Evolutionary conservation across 2,888 invertebrate species (phyloP).

Genomic region (Agriopis marginaria): DNA sequence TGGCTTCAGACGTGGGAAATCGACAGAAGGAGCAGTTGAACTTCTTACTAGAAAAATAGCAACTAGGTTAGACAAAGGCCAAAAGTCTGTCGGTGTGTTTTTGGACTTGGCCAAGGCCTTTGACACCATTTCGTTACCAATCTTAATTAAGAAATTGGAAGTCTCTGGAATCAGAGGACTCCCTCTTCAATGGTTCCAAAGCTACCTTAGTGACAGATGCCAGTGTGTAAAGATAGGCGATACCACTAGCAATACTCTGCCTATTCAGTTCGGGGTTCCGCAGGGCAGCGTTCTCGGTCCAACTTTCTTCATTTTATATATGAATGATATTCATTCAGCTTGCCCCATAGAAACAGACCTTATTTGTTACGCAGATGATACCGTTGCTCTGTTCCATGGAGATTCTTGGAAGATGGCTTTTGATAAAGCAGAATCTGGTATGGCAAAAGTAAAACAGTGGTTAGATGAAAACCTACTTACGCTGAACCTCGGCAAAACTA

Average conservation of each 20-base stretch:
- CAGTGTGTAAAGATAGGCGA: background rate
- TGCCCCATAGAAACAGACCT: background rate
- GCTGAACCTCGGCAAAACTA: background rate
- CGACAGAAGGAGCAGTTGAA: background rate
- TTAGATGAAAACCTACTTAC: background rate
- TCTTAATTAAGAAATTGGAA: background rate
- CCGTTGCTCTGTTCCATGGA: background rate
- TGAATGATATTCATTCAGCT: background rate
- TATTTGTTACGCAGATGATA: conserved; percentile 1
- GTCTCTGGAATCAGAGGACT: background rate
- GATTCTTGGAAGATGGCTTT: background rate
- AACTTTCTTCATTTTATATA: background rate
- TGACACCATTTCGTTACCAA: background rate
- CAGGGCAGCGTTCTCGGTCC: background rate
- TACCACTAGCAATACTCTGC: background rate
- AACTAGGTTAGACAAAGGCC: background rate
- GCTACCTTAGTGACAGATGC: background rate
- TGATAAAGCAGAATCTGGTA: background rate
- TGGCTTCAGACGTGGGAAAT: background rate
- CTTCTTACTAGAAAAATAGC: background rate
- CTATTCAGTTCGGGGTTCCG: background rate
- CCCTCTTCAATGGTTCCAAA: background rate
- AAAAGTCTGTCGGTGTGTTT: background rate
- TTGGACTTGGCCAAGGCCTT: background rate
- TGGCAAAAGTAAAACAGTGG: background rate